phyloP scores from a whole-genome alignment of 2,797 vertebrate species.

The Geotrypetes seraphini region DNA sequence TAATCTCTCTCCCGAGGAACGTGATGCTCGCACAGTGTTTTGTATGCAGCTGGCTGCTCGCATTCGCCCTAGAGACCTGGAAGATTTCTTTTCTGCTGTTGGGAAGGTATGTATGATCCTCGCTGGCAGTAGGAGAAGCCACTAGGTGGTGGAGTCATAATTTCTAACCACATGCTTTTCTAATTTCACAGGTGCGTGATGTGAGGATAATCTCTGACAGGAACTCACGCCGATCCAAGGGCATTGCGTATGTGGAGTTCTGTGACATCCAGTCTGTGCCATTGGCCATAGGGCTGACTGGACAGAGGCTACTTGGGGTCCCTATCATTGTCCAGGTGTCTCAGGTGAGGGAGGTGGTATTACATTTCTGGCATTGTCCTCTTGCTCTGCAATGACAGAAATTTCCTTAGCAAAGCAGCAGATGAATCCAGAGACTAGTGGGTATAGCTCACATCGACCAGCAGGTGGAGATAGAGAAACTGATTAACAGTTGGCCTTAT shows the following conservation, averaged over 20 bases:
- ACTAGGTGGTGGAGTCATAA: accelerated
- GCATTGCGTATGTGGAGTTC: slow-evolving; percentile 45
- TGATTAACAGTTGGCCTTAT: too few species aligned
- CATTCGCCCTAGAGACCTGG: slow-evolving; percentile 37
- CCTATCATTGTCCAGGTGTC: slow-evolving; percentile 44
- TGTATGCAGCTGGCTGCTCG: slow-evolving; percentile 45
- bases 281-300: slow-evolving; percentile 38
- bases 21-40: slow-evolving; percentile 38
- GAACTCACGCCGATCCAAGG: slow-evolving; percentile 41
- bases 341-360: slow-evolving; percentile 20
- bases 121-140: too few species aligned
- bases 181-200: slow-evolving; percentile 32
- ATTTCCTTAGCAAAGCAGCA: too few species aligned
- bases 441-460: too few species aligned
- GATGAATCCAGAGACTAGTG: too few species aligned
- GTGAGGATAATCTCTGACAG: slow-evolving; percentile 44
- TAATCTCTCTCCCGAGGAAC: slow-evolving; percentile 35
- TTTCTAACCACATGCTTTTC: background rate
- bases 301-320: slow-evolving; percentile 34
- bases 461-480: too few species aligned
- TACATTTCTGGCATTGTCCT: too few species aligned
- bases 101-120: slow-evolving; percentile 30
- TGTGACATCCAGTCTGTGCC: slow-evolving; percentile 42
- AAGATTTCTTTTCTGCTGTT: slow-evolving; percentile 43
- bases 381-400: too few species aligned